Conservation (phyloP, 2,888 invertebrate genomes). For the Dryobotodes eremita region DNA sequence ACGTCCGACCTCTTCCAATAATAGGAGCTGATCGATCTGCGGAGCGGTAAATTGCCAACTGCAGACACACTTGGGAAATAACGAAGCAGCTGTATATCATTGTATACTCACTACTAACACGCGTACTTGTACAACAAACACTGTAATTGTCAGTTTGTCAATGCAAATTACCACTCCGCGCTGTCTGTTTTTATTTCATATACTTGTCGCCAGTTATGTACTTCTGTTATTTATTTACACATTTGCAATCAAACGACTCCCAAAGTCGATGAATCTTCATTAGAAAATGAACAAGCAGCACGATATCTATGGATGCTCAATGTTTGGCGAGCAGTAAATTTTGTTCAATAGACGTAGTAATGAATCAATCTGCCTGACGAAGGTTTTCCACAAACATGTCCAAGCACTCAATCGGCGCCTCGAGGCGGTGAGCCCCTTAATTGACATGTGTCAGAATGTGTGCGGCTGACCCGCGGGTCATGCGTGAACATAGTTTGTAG, state of each 20-base stretch:
- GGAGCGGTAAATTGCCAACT: constrained; percentile 87
- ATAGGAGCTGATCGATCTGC: constrained; percentile 88
- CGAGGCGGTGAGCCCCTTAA: constrained; percentile 86
- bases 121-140: constrained; percentile 74
- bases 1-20: constrained; percentile 90
- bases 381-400: constrained; percentile 89
- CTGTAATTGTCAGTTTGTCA: constrained; percentile 83
- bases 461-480: constrained; percentile 88
- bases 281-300: constrained; percentile 74
- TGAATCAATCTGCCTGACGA: constrained; percentile 87
- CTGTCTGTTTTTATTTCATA: constrained; percentile 62
- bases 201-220: constrained; percentile 51
- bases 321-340: constrained; percentile 77
- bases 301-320: constrained; percentile 69
- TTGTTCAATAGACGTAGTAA: constrained; percentile 81
- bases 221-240: constrained; percentile 57
- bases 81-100: constrained; percentile 83
- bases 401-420: constrained; percentile 88
- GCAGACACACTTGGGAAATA: constrained; percentile 85
- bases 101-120: constrained; percentile 73
- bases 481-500: constrained; percentile 87
- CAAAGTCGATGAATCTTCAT: constrained; percentile 76
- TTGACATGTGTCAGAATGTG: constrained; percentile 90
- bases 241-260: constrained; percentile 44
- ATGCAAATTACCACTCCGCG: constrained; percentile 71